Evolutionary conservation across 2,113 vertebrate genomes (phyloP), one percentile per base, ranked within the genome.

Genomic region (Pangasianodon gigas): DNA sequence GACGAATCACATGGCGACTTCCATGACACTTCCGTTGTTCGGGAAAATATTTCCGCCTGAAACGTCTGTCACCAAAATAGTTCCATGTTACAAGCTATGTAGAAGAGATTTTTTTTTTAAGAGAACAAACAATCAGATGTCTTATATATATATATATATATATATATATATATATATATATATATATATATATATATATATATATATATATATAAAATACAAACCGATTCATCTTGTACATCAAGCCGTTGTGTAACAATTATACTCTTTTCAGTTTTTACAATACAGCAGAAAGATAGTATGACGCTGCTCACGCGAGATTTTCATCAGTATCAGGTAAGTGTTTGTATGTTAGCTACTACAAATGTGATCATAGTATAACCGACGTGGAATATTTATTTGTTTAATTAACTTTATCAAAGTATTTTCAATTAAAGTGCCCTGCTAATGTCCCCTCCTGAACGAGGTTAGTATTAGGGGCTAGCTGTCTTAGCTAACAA

Each of bases 1-100:
- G 71, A 86, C 90, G 58, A 71, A 87, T 90, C 93, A 94, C 91
- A 90, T 92, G 87, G 92, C 93, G 93, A 95, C 94, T 95, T 95
- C 92, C 92, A 46, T 18, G 65, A 32, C 60, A 90, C 91, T 94
- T 95, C 93, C 94, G 91, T 89, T 95, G 95, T 95, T 91, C 29
- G 0, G 32, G 65, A 58, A 90, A 87, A 92, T 71, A 58, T 3
- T 37, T 93, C 93, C 95, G 93, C 74, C 87, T 37, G n/a, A 19
- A 48, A 84, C 2, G 80, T 14, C 13, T 26, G 26, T 9, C 4
- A 6, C 16, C 24, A 54, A 65, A 87, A 89, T 88, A 0, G 92
- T 94, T 92, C 94, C 94, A 32, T 3, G 13, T 3, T 67, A 26
- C 24, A 51, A 65, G 44, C 44, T 69, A 71, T 37, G 3, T 71